These are phyloP conservation scores for Netelia virgata DNA, from an alignment of 2,888 invertebrate genomes.

Conservation along the genomic window DNA sequence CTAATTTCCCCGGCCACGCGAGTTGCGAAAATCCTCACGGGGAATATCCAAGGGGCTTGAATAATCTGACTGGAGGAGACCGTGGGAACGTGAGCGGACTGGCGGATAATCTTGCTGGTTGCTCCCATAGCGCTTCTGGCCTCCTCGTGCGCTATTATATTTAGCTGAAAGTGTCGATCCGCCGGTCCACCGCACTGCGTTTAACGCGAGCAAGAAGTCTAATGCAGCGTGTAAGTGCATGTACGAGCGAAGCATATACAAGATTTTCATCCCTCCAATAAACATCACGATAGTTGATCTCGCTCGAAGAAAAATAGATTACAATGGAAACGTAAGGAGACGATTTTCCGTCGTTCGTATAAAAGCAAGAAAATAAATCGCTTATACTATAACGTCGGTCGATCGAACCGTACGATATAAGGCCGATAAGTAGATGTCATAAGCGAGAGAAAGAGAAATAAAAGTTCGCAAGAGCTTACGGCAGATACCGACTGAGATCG, in stretches of 20 bases:
- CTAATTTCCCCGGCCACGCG: conserved; percentile 63
- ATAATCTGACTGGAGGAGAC: conserved; percentile 65
- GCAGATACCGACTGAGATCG: conserved; percentile 25
- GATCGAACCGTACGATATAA: neutral
- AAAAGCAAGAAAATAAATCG: neutral
- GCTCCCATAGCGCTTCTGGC: conserved; percentile 45
- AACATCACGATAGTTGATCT: no score
- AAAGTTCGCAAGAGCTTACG: conserved; percentile 22
- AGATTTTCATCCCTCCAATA: neutral
- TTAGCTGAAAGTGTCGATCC: conserved; percentile 58
- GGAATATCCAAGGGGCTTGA: conserved; percentile 63
- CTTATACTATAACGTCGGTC: neutral
- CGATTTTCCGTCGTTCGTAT: no score
- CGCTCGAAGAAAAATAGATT: neutral
- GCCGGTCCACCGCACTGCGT: conserved; percentile 5
- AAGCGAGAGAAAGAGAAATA: conserved; percentile 8
- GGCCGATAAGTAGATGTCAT: conserved; percentile 30
- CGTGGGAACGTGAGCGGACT: conserved; percentile 72
- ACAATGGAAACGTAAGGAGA: neutral
- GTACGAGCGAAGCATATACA: conserved; percentile 25
- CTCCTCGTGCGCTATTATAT: conserved; percentile 53
- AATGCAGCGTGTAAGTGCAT: conserved; percentile 28
- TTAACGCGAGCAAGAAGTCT: conserved; percentile 29
- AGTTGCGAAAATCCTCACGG: conserved; percentile 68
- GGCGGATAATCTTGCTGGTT: conserved; percentile 68